phyloP scores from a whole-genome alignment of 2,113 vertebrate species.

The Podarcis cretensis region DNA sequence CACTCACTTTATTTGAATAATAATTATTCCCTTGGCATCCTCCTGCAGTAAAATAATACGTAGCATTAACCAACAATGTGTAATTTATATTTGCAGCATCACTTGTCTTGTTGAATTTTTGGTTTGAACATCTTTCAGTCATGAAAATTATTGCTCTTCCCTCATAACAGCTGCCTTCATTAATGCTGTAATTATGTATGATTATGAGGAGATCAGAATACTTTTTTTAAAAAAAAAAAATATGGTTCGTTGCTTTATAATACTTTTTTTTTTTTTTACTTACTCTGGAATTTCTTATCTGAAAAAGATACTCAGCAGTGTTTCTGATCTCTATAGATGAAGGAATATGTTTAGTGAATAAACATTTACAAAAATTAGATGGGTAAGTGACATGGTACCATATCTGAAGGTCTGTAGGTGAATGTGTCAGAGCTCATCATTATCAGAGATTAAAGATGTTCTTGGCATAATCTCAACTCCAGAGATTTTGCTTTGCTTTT shows the following conservation, averaged over 20 bases:
- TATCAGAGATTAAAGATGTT: not conserved
- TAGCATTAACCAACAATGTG: slow-evolving; percentile 33
- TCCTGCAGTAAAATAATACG: slow-evolving; percentile 21
- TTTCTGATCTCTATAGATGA: not conserved
- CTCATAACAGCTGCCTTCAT: slow-evolving; percentile 37
- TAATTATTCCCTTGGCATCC: slow-evolving; percentile 36
- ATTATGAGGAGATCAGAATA: slow-evolving; percentile 24
- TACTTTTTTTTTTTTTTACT: not conserved
- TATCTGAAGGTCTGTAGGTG: not conserved
- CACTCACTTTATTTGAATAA: slow-evolving; percentile 25
- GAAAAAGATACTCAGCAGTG: not conserved
- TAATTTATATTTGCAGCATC: slow-evolving; percentile 43
- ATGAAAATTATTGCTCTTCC: slow-evolving; percentile 46
- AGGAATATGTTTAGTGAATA: not conserved
- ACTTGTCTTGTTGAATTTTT: slow-evolving; percentile 44
- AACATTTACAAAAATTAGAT: not conserved
- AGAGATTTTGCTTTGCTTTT: not conserved
- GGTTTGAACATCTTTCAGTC: slow-evolving; percentile 39
- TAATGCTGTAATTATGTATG: slow-evolving; percentile 41
- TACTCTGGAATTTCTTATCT: not conserved
- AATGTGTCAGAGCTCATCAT: not conserved
- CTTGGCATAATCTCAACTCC: not conserved
- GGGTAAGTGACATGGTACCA: slow-evolving; percentile 2
- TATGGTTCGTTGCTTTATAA: slow-evolving; percentile 34
- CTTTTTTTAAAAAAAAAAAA: not conserved